These are phyloP conservation scores for Rhopalosiphum padi DNA, from an alignment of 1,140 invertebrate genomes.

Conservation along the genomic window DNA sequence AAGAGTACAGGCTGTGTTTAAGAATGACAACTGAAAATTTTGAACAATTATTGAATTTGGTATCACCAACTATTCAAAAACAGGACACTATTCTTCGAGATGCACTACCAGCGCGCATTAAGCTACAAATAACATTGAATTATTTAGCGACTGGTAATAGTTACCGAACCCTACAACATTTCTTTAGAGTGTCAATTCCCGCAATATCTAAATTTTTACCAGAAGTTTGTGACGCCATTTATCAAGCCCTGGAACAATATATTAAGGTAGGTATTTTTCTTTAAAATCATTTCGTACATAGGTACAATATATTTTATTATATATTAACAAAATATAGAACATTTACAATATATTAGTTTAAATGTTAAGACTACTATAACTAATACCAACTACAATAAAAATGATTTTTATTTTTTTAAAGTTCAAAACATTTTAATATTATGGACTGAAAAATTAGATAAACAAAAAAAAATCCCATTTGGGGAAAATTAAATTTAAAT, in stretches of 20 bases:
- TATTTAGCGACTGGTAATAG: constrained; percentile 49
- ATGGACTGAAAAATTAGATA: constrained; percentile 24
- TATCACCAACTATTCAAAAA: constrained; percentile 47
- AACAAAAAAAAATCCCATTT: constrained; percentile 17
- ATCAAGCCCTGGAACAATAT: constrained; percentile 42
- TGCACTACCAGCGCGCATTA: background rate
- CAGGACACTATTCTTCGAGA: constrained; percentile 30
- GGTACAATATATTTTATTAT: no score
- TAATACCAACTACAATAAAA: constrained; percentile 21
- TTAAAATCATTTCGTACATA: constrained; percentile 1
- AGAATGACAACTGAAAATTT: constrained; percentile 48
- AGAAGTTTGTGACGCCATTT: constrained; percentile 45
- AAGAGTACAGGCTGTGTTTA: constrained; percentile 26
- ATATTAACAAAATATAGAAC: constrained; percentile 5
- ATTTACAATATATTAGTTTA: constrained; percentile 26
- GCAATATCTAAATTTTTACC: constrained; percentile 48
- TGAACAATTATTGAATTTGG: constrained; percentile 37
- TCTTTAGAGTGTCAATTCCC: constrained; percentile 46
- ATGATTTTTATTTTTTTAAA: constrained; percentile 16
- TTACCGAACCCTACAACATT: constrained; percentile 53
- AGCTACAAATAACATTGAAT: constrained; percentile 34
- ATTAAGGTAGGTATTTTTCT: constrained; percentile 45
- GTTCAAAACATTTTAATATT: constrained; percentile 10
- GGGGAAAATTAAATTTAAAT: constrained; percentile 35
- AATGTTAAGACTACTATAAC: constrained; percentile 38